These are phyloP conservation scores for Drosophila watanabei DNA, from an alignment of 1,140 invertebrate species.

Conservation along the genomic window DNA sequence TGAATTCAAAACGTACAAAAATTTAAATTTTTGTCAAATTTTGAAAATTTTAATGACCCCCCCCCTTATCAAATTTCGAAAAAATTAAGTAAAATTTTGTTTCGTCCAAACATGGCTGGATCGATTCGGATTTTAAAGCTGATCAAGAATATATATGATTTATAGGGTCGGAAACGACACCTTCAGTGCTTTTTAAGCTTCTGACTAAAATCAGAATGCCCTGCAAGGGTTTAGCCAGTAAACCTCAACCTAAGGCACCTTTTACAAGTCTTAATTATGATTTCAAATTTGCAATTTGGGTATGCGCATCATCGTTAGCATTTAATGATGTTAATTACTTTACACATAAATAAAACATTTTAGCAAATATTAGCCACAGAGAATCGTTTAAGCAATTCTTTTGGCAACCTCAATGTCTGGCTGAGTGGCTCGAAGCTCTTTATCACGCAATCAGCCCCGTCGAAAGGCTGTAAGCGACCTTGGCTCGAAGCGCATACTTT, in stretches of 20 bases:
- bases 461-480: slow-evolving; percentile 64
- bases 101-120: too few relatives aligned
- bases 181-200: too few relatives aligned
- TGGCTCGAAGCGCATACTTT: slow-evolving; percentile 48
- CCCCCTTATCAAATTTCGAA: too few relatives aligned
- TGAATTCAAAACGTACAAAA: too few relatives aligned
- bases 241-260: background rate
- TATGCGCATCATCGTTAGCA: slow-evolving; percentile 19
- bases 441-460: slow-evolving; percentile 42
- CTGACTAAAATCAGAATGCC: too few relatives aligned
- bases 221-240: too few relatives aligned
- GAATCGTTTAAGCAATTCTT: slow-evolving; percentile 24
- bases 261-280: background rate
- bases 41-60: too few relatives aligned
- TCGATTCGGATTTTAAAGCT: too few relatives aligned
- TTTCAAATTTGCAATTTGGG: background rate
- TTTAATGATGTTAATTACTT: slow-evolving; percentile 36
- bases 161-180: too few relatives aligned
- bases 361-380: background rate
- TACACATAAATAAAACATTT: slow-evolving; percentile 42
- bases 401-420: slow-evolving; percentile 14
- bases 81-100: too few relatives aligned
- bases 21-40: too few relatives aligned
- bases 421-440: slow-evolving; percentile 13
- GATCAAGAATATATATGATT: too few relatives aligned